These are phyloP conservation scores for Sebastes vulpes DNA, from an alignment of 2,797 vertebrate species.

Conservation along the genomic window DNA sequence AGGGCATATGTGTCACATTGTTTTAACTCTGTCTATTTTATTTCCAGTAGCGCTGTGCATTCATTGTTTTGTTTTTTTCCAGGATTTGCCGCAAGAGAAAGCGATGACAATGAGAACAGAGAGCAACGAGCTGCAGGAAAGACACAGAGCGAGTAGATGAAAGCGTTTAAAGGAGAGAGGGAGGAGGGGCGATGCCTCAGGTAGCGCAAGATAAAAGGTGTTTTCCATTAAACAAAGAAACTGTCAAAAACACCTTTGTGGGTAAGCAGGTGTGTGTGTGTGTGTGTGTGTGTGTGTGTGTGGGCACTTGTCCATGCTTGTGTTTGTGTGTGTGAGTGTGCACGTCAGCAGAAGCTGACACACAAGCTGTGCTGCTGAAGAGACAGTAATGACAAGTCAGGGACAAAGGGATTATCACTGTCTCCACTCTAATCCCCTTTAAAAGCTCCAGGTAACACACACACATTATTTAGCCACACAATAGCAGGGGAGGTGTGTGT, in stretches of 20 bases:
- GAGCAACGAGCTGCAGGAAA: conserved; percentile 50
- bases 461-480: conserved; percentile 59
- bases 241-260: conserved; percentile 80
- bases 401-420: conserved; percentile 86
- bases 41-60: not conserved
- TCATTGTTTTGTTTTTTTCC: conserved; percentile 16
- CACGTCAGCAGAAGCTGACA: conserved; percentile 62
- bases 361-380: conserved; percentile 59
- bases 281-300: conserved; percentile 20
- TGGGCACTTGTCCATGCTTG: conserved; percentile 35
- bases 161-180: conserved; percentile 60
- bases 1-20: not conserved
- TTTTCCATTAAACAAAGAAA: conserved; percentile 84
- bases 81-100: conserved; percentile 54
- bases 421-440: conserved; percentile 82
- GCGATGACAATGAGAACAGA: conserved; percentile 66
- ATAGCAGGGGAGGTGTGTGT: conserved; percentile 29
- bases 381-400: conserved; percentile 82
- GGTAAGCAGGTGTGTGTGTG: conserved; percentile 60
- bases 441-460: conserved; percentile 78
- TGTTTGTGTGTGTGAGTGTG: conserved; percentile 38
- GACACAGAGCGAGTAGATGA: conserved; percentile 67
- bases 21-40: conserved; percentile 28
- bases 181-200: conserved; percentile 70
- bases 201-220: conserved; percentile 82